Percentiles rank a stretch among this genome's conserved stretches.
Evolutionary conservation across 2,113 vertebrate species (phyloP).

Genomic region (Pollimyrus isidori): DNA sequence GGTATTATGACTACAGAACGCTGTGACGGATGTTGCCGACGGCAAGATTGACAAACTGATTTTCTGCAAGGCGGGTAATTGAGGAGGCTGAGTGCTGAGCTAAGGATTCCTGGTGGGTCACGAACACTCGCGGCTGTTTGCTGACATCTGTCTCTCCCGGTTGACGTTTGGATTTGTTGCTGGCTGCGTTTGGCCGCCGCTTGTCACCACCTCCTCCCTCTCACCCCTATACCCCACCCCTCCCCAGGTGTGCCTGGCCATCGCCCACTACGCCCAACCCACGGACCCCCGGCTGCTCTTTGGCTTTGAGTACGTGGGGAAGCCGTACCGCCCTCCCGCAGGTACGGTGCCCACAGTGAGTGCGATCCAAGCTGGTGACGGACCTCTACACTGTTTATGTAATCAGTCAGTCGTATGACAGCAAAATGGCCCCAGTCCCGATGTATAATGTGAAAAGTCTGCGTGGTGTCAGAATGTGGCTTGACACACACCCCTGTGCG

Average conservation of each 20-base stretch:
- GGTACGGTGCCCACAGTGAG: conserved; percentile 54
- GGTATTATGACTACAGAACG: neutral
- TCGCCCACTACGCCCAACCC: conserved; percentile 94
- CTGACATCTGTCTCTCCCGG: neutral
- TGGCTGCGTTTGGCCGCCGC: neutral
- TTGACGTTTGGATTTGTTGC: neutral
- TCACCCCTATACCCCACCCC: neutral
- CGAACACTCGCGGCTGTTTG: neutral
- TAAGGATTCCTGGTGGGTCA: neutral
- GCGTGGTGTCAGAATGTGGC: neutral
- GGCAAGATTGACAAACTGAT: neutral
- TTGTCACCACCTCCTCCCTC: rapidly evolving
- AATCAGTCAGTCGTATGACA: neutral
- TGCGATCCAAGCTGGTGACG: neutral
- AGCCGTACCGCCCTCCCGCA: conserved; percentile 74
- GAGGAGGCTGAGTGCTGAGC: neutral
- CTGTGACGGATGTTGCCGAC: neutral
- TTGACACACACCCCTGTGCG: neutral
- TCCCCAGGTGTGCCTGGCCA: conserved; percentile 89
- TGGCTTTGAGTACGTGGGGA: conserved; percentile 91
- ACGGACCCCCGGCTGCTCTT: conserved; percentile 93
- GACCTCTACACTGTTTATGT: neutral
- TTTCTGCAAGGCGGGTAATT: neutral
- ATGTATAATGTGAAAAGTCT: neutral
- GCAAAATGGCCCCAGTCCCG: neutral